Evolutionary conservation across 2,797 vertebrate species (phyloP).

Genomic region (Alosa sapidissima): DNA sequence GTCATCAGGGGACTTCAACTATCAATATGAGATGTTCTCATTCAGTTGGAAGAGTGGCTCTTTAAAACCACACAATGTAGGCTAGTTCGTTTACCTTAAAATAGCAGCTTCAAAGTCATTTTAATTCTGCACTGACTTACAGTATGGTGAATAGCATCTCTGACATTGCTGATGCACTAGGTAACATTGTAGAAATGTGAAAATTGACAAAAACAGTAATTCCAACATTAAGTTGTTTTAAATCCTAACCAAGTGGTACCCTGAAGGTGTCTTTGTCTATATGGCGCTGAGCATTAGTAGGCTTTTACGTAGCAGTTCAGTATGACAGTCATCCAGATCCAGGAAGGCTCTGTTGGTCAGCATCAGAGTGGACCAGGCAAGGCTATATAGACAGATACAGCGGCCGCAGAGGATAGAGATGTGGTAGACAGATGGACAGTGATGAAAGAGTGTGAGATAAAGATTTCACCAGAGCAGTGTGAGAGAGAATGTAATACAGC

Average conservation of each 20-base stretch:
- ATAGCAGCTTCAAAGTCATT: too few species aligned
- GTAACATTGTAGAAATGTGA: too few species aligned
- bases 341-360: background rate
- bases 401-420: constrained; percentile 42
- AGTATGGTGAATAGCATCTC: too few species aligned
- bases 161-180: too few species aligned
- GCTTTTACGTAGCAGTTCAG: background rate
- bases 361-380: background rate
- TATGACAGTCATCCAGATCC: background rate
- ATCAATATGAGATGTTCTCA: background rate
- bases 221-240: background rate
- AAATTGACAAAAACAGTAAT: too few species aligned
- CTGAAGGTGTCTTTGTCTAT: background rate
- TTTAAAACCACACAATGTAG: too few species aligned
- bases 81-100: too few species aligned
- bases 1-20: background rate
- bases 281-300: background rate
- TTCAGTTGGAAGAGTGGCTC: background rate
- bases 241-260: background rate
- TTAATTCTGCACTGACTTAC: too few species aligned
- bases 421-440: constrained; percentile 49
- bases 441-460: constrained; percentile 45
- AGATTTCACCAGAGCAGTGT: constrained; percentile 40
- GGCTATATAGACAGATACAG: constrained; percentile 4
- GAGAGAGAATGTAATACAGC: constrained; percentile 9